Conservation (phyloP, 1,140 invertebrate species). For the Caenorhabditis briggsae region DNA sequence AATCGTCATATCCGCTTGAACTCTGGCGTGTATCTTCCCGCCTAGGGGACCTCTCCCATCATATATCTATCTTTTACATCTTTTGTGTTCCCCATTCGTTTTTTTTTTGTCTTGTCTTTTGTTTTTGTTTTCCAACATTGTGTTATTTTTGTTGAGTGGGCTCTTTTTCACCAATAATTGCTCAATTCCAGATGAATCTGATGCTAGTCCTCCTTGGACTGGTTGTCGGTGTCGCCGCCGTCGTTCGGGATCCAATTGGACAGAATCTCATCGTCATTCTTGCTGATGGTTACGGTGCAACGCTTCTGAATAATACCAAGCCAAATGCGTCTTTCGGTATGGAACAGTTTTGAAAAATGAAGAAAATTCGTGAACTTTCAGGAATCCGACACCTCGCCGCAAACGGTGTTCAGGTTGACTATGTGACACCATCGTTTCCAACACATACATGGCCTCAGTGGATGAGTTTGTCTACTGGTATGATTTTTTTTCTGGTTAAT, state of each 20-base stretch:
- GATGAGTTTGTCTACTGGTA: slow-evolving; percentile 73
- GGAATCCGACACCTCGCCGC: slow-evolving; percentile 60
- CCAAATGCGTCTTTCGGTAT: slow-evolving; percentile 69
- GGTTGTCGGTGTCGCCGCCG: not conserved
- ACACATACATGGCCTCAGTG: slow-evolving; percentile 77
- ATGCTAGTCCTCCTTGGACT: slow-evolving; percentile 36
- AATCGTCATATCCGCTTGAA: slow-evolving; percentile 46
- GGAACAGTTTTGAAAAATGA: not conserved
- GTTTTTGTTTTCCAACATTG: slow-evolving; percentile 22
- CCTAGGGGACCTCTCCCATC: not conserved
- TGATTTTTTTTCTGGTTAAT: not conserved
- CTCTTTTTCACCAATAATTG: not conserved
- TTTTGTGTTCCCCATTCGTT: slow-evolving; percentile 47
- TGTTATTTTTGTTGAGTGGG: not conserved
- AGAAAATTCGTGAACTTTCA: not conserved
- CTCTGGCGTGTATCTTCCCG: slow-evolving; percentile 8
- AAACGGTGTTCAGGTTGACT: slow-evolving; percentile 73
- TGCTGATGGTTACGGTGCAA: slow-evolving; percentile 76
- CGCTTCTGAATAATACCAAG: slow-evolving; percentile 74
- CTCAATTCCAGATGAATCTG: slow-evolving; percentile 38
- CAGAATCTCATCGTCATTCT: slow-evolving; percentile 76
- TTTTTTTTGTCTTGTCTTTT: not conserved
- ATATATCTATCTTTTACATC: slow-evolving; percentile 43
- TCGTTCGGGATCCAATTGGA: slow-evolving; percentile 68
- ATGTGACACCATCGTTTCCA: slow-evolving; percentile 74